These are phyloP conservation scores for Caenorhabditis doughertyi DNA, from an alignment of 2,888 invertebrate genomes.

Conservation along the genomic window DNA sequence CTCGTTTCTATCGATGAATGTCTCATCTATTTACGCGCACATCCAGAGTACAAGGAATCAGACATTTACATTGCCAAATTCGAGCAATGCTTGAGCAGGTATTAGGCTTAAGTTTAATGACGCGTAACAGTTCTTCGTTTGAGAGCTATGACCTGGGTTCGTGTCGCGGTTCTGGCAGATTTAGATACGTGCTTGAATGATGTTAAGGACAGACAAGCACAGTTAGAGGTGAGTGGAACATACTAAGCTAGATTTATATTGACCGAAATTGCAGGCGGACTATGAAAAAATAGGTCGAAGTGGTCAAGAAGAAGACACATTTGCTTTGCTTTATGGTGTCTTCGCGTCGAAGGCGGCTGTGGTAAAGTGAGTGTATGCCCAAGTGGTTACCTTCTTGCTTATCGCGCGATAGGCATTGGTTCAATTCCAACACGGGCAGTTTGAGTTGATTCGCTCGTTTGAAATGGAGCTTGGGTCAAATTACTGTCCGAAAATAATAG, in stretches of 20 bases:
- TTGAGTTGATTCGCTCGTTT: conserved; percentile 54
- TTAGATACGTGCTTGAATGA: conserved; percentile 77
- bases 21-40: conserved; percentile 74
- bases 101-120: neutral
- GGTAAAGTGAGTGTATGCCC: conserved; percentile 73
- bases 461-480: conserved; percentile 51
- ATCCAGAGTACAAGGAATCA: conserved; percentile 80
- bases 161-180: conserved; percentile 78
- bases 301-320: conserved; percentile 79
- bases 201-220: conserved; percentile 73
- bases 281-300: conserved; percentile 70
- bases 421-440: conserved; percentile 39
- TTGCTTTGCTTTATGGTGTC: conserved; percentile 80
- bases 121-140: conserved; percentile 2
- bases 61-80: conserved; percentile 76
- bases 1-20: conserved; percentile 81
- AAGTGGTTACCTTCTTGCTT: conserved; percentile 10
- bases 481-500: conserved; percentile 63
- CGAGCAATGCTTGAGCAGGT: conserved; percentile 81
- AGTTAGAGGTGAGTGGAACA: conserved; percentile 55
- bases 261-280: conserved; percentile 62
- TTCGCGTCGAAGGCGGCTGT: conserved; percentile 80
- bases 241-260: neutral
- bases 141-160: conserved; percentile 81
- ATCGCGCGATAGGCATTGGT: neutral